Evolutionary conservation across 2,888 invertebrate genomes (phyloP), one percentile per base, ranked within the genome.

Genomic region (Limnephilus auricula): DNA sequence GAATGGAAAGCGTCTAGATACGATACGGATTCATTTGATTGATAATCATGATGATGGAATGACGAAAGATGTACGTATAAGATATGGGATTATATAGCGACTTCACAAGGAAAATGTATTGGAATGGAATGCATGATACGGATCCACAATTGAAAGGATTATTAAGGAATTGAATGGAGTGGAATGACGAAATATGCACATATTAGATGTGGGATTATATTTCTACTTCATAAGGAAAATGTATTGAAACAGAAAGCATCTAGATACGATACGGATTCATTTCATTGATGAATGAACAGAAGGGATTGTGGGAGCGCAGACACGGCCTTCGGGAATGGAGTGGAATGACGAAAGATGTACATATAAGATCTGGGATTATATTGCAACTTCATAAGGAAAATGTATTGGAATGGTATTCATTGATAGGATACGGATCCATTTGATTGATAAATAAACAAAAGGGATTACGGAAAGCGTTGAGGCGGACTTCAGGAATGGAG

Each of bases 401-500:
- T 25, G 50, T 18, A 6, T 65, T 65, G 50, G 50, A 50, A 50
- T 50, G 50, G 25, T 13, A 45, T 45, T 13, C 45, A 45, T 45
- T n/a, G 40, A 12, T 40, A 40, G 12, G 40, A 40, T 12, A 40
- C 40, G 40, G 12, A 40, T 40, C 40, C 40, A 40, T 40, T 40
- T 12, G 40, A 40, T 40, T 40, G 95, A 96, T 96, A 96, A 96
- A 96, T 95, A 95, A 95, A 95, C 78, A 13, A 78, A 65, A 31
- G 65, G 13, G 87, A 87, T 87, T 87, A 87, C n/a, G 50, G 18
- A 25, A 18, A 65, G 87, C 78, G 34, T 32, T 32, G 87, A 25
- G 2, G 30, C 86, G 10, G 78, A 87, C 31, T 25, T 65, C 50
- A 25, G 87, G 32, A 95, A 96, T 95, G 95, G 95, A 95, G 95